phyloP scores from a whole-genome alignment of 2,797 vertebrate species.

The Masticophis lateralis region DNA sequence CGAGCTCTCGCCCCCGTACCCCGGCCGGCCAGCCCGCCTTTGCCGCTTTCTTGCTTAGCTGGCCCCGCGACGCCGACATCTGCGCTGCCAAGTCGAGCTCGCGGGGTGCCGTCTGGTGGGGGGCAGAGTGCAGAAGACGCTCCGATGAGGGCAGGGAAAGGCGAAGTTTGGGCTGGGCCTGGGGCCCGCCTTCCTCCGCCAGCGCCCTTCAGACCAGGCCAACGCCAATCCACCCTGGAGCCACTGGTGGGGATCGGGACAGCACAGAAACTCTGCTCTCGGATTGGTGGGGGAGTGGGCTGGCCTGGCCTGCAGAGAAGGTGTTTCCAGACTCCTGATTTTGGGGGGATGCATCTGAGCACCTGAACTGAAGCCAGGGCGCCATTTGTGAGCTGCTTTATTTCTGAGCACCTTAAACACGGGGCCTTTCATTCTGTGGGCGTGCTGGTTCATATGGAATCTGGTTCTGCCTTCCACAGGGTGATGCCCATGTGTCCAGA shows the following conservation, averaged over 20 bases:
- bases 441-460: not conserved
- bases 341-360: not conserved
- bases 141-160: not conserved
- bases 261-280: not conserved
- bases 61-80: not conserved
- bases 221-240: not conserved
- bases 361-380: not conserved
- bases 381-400: not conserved
- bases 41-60: not conserved
- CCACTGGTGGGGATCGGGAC: not conserved
- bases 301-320: no score
- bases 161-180: not conserved
- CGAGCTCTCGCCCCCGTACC: not conserved
- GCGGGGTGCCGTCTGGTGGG: not conserved
- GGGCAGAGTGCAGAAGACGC: not conserved
- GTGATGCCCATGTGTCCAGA: not conserved
- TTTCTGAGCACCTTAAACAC: not conserved
- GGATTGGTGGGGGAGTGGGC: not conserved
- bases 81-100: not conserved
- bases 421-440: not conserved
- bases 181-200: not conserved
- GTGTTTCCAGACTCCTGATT: not conserved
- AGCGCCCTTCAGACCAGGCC: accelerated
- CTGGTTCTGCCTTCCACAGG: not conserved
- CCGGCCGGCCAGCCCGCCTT: not conserved